Conservation (phyloP, 1,140 invertebrate species). For the Heliconius melpomene region DNA sequence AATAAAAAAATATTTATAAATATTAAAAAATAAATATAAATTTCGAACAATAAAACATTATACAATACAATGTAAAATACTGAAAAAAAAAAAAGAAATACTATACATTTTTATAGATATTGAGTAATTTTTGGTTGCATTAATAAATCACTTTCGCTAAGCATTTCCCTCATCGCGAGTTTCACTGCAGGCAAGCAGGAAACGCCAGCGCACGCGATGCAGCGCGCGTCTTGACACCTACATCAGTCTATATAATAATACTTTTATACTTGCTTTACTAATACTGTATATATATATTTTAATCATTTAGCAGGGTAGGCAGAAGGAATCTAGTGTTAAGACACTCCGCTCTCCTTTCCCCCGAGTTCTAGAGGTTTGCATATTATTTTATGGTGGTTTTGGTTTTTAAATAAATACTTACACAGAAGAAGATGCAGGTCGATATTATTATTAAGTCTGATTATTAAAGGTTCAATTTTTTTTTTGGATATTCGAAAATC, state of each 20-base stretch:
- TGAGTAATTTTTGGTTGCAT: conserved; percentile 55
- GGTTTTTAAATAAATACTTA: neutral
- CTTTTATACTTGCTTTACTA: neutral
- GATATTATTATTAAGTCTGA: no score
- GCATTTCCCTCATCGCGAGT: conserved; percentile 62
- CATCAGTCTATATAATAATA: conserved; percentile 15
- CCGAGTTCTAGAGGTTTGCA: no score
- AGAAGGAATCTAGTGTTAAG: no score
- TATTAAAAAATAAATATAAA: no score
- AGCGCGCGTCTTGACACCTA: conserved; percentile 32
- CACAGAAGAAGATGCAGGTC: neutral
- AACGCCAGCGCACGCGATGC: conserved; percentile 45
- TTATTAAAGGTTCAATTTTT: no score
- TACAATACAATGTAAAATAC: neutral
- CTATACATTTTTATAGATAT: conserved; percentile 8
- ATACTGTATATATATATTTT: neutral
- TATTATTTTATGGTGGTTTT: no score
- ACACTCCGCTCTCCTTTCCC: no score
- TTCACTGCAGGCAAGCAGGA: conserved; percentile 56
- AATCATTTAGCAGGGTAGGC: no score
- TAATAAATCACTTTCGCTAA: conserved; percentile 70
- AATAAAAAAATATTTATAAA: no score
- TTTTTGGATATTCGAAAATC: no score
- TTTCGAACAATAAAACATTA: no score
- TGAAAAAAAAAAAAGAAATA: neutral